Conservation (phyloP, 1,140 invertebrate species). For the Euborellia annulipes region DNA sequence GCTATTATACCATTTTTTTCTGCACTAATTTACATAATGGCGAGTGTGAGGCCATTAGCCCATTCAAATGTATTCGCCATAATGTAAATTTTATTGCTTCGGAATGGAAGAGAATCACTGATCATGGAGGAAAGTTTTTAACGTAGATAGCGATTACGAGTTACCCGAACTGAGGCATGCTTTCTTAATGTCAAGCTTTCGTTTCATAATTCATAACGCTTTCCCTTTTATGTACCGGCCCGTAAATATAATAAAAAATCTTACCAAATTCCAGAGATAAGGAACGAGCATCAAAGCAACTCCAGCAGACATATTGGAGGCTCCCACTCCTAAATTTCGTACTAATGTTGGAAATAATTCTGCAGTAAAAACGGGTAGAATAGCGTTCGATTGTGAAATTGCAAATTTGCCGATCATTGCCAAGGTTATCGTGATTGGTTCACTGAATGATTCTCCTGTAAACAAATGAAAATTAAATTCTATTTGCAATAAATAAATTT, state of each 20-base stretch:
- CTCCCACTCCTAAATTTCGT: slow-evolving; percentile 53
- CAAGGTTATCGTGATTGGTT: slow-evolving; percentile 41
- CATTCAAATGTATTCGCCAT: too few relatives aligned
- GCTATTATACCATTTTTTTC: too few relatives aligned
- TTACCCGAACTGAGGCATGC: too few relatives aligned
- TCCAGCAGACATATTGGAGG: slow-evolving; percentile 50
- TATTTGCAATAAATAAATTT: neutral
- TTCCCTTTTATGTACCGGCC: slow-evolving; percentile 2
- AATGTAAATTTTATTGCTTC: too few relatives aligned
- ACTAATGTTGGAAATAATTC: slow-evolving; percentile 57
- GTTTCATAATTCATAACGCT: slow-evolving; percentile 8
- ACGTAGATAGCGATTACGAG: neutral
- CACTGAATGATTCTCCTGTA: slow-evolving; percentile 22
- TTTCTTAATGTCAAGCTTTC: neutral
- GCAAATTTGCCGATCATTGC: slow-evolving; percentile 54
- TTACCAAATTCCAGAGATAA: slow-evolving; percentile 53
- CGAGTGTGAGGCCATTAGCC: too few relatives aligned
- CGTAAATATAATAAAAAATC: slow-evolving; percentile 10
- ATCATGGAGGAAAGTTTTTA: neutral
- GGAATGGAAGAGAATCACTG: too few relatives aligned
- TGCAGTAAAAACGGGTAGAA: slow-evolving; percentile 54
- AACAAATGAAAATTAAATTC: slow-evolving; percentile 7
- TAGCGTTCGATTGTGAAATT: slow-evolving; percentile 49
- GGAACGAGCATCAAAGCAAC: slow-evolving; percentile 52
- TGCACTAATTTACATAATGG: too few relatives aligned